Conservation (phyloP, 2,888 invertebrate genomes). For the Dromius quadrimaculatus region DNA sequence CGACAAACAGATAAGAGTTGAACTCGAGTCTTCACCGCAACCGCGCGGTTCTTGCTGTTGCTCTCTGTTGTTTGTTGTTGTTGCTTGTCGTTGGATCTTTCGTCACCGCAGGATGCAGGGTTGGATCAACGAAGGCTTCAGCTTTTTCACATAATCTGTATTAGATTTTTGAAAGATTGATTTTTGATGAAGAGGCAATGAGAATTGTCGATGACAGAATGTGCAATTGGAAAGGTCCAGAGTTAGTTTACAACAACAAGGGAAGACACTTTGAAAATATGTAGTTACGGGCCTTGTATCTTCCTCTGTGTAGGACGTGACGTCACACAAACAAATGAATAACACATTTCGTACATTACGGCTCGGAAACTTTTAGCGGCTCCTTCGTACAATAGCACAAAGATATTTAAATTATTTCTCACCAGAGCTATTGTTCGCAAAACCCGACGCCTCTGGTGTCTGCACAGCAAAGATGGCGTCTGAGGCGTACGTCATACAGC, state of each 20-base stretch:
- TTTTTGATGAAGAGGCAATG: too few species aligned
- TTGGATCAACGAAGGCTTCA: neutral
- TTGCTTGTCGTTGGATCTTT: slow-evolving; percentile 28
- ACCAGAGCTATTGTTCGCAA: slow-evolving; percentile 51
- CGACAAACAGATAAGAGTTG: slow-evolving; percentile 43
- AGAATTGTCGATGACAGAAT: too few species aligned
- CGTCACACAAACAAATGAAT: slow-evolving; percentile 55
- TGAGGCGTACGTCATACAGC: slow-evolving; percentile 9
- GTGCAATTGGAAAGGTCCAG: too few species aligned
- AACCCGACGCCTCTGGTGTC: slow-evolving; percentile 1
- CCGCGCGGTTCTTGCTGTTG: slow-evolving; percentile 25
- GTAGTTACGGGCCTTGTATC: neutral
- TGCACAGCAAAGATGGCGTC: neutral
- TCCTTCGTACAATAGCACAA: slow-evolving; percentile 54
- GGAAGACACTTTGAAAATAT: too few species aligned
- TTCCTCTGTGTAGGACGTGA: slow-evolving; percentile 33
- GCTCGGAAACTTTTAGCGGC: slow-evolving; percentile 55
- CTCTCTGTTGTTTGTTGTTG: slow-evolving; percentile 36
- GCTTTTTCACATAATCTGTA: too few species aligned
- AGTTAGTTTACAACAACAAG: too few species aligned
- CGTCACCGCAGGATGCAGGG: slow-evolving; percentile 2
- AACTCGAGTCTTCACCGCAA: slow-evolving; percentile 17
- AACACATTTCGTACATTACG: slow-evolving; percentile 57
- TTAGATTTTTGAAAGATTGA: too few species aligned
- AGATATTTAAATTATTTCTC: slow-evolving; percentile 58